Conservation (phyloP, 2,888 invertebrate species). For the Ochropacha duplaris region DNA sequence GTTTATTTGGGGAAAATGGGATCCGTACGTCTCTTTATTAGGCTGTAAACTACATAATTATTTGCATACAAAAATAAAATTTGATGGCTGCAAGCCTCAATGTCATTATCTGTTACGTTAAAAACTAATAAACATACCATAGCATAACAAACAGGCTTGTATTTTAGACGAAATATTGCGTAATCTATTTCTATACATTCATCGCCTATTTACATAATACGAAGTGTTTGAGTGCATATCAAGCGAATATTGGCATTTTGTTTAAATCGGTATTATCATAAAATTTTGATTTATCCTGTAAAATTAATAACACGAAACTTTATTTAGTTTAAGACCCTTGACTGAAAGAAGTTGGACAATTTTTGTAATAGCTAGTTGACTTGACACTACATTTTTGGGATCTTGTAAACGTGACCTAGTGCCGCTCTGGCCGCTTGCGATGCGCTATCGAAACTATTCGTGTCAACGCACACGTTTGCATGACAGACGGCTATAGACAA, state of each 20-base stretch:
- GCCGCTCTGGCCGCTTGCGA: slow-evolving; percentile 8
- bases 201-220: neutral
- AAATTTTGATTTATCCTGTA: too few species aligned
- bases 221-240: neutral
- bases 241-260: neutral
- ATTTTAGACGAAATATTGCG: neutral
- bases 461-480: slow-evolving; percentile 2
- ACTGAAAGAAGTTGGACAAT: too few species aligned
- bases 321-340: too few species aligned
- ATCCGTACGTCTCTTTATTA: neutral
- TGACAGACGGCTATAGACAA: slow-evolving; percentile 21
- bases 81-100: neutral
- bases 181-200: neutral
- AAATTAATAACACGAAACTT: too few species aligned
- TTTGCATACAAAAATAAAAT: neutral
- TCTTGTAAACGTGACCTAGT: slow-evolving; percentile 22
- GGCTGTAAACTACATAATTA: too few species aligned
- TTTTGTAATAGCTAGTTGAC: neutral
- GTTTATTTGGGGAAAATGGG: neutral
- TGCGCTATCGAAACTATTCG: slow-evolving; percentile 4
- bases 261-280: neutral
- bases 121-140: neutral
- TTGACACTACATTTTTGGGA: slow-evolving; percentile 1
- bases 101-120: neutral
- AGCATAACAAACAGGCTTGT: neutral